These are phyloP conservation scores for Hippocampus barbouri DNA, from an alignment of 2,113 vertebrate genomes.

Conservation along the genomic window DNA sequence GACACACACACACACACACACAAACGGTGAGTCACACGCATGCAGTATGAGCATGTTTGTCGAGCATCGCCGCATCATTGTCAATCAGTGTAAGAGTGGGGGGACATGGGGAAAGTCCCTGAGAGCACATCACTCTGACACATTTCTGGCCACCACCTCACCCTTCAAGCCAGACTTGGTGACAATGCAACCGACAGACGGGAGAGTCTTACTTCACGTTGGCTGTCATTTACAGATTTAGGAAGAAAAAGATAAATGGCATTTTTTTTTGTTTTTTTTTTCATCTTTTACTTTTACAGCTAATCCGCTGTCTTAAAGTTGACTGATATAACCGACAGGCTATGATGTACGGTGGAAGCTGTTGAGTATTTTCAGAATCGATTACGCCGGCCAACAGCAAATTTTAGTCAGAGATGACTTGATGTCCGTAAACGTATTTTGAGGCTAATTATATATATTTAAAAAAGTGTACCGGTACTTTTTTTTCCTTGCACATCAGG, in stretches of 20 bases:
- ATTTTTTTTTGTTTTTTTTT: too few relatives aligned
- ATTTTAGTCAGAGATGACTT: too few relatives aligned
- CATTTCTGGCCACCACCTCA: conserved; percentile 65
- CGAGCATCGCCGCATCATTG: conserved; percentile 63
- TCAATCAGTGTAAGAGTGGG: conserved; percentile 60
- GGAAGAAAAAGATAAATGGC: conserved; percentile 3
- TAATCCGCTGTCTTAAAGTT: too few relatives aligned
- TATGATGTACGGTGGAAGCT: too few relatives aligned
- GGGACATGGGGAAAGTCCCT: conserved; percentile 57
- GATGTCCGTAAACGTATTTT: too few relatives aligned
- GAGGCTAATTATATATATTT: too few relatives aligned
- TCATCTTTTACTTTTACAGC: too few relatives aligned
- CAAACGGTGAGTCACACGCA: conserved; percentile 12
- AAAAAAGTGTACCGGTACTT: too few relatives aligned
- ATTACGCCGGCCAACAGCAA: too few relatives aligned
- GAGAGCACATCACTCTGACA: conserved; percentile 68
- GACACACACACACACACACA: conserved; percentile 26
- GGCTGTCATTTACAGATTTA: neutral
- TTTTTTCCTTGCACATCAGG: too few relatives aligned
- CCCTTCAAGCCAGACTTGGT: conserved; percentile 47
- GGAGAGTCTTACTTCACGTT: neutral
- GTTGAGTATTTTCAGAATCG: too few relatives aligned
- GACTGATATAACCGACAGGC: too few relatives aligned
- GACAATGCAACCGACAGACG: conserved; percentile 17
- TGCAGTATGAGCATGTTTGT: conserved; percentile 42